These are phyloP conservation scores for Apeira syringaria DNA, from an alignment of 2,888 invertebrate species.

Conservation along the genomic window DNA sequence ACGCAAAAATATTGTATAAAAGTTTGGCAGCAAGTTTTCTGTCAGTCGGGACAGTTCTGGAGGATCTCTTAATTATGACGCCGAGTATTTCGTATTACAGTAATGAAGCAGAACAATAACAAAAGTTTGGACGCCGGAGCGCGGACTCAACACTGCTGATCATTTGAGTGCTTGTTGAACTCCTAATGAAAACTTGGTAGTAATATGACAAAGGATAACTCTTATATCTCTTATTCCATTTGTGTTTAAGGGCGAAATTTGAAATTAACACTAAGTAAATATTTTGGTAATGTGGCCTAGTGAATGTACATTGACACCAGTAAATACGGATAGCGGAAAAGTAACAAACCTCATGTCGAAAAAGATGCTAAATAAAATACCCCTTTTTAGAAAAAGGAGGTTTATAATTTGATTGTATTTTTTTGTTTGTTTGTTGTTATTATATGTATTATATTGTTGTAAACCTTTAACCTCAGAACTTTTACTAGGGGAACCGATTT, in stretches of 20 bases:
- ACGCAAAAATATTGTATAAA: constrained; percentile 71
- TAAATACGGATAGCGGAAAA: too few relatives aligned
- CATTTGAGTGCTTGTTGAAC: constrained; percentile 77
- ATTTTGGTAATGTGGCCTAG: too few relatives aligned
- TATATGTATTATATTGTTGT: too few relatives aligned
- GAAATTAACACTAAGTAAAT: too few relatives aligned
- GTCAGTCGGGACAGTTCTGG: constrained; percentile 69
- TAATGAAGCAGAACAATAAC: constrained; percentile 82
- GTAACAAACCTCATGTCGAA: too few relatives aligned
- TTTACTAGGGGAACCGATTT: too few relatives aligned
- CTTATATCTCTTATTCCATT: constrained; percentile 62
- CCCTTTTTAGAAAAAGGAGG: too few relatives aligned
- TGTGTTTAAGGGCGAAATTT: constrained; percentile 52
- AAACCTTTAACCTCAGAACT: too few relatives aligned
- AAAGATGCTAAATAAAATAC: too few relatives aligned
- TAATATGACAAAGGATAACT: constrained; percentile 49
- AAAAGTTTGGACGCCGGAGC: constrained; percentile 75
- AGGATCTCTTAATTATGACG: constrained; percentile 79
- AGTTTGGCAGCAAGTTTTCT: constrained; percentile 69
- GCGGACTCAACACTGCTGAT: constrained; percentile 63
- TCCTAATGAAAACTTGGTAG: constrained; percentile 78
- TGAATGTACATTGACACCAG: too few relatives aligned
- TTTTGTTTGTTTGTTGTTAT: too few relatives aligned
- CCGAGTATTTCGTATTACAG: constrained; percentile 80
- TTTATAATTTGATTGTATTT: too few relatives aligned